These are phyloP conservation scores for Clarias platycephalus DNA, from an alignment of 2,797 vertebrate genomes.

Conservation along the genomic window DNA sequence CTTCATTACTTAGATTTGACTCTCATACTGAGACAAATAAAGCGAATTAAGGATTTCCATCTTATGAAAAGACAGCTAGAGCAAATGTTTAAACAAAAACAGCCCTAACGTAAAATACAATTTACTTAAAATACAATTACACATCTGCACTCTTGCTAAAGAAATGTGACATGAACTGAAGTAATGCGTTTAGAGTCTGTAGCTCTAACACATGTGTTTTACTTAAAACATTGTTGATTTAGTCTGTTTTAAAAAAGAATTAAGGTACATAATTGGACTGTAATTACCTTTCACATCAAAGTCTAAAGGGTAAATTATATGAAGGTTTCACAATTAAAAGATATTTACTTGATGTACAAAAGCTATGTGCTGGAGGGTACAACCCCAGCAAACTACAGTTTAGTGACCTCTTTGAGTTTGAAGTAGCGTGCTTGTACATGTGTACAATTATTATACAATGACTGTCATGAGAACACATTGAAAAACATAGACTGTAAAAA, in stretches of 20 bases:
- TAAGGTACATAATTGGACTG: neutral
- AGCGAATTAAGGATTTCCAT: neutral
- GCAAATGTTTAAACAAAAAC: conserved; percentile 8
- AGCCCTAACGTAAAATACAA: neutral
- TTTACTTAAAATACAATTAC: neutral
- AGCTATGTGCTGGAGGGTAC: too few species aligned
- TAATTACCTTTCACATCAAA: neutral
- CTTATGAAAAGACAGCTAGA: neutral
- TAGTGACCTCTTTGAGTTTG: neutral
- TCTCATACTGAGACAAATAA: neutral
- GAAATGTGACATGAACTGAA: neutral
- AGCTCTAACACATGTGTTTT: neutral
- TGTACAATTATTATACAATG: neutral
- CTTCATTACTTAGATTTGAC: neutral
- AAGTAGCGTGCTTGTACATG: neutral
- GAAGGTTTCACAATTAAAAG: neutral
- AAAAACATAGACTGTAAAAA: neutral
- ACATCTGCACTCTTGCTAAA: neutral
- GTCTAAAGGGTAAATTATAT: neutral
- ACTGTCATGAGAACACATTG: neutral
- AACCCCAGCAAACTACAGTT: too few species aligned
- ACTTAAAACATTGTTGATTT: neutral
- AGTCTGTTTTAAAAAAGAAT: neutral
- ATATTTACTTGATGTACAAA: neutral
- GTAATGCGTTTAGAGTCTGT: neutral